Percentiles rank a stretch among this genome's conserved stretches.
Evolutionary conservation across 2,888 invertebrate genomes (phyloP).

Genomic region (Drosophila austrosaltans): DNA sequence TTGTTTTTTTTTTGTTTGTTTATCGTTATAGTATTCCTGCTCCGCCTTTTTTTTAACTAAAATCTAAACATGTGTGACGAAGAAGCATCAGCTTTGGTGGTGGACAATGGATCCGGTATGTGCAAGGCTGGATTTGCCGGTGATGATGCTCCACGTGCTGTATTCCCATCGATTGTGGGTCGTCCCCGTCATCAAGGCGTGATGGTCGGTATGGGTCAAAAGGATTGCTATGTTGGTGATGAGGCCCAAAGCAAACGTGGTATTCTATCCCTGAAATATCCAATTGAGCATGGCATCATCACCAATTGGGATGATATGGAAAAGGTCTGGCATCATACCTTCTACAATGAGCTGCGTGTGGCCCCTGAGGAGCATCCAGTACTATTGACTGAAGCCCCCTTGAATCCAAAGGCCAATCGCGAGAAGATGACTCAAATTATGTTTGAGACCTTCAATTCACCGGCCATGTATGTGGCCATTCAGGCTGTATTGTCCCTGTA

Average conservation of each 20-base stretch:
- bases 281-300: constrained; percentile 98
- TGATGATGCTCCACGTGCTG: constrained; percentile 96
- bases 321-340: constrained; percentile 99
- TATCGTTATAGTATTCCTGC: constrained; percentile 54
- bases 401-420: constrained; percentile 94
- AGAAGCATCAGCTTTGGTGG: constrained; percentile 95
- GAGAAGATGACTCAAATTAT: constrained; percentile 97
- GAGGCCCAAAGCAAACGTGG: constrained; percentile 98
- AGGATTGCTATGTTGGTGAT: constrained; percentile 98
- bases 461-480: constrained; percentile 97
- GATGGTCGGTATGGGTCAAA: constrained; percentile 99
- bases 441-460: constrained; percentile 97
- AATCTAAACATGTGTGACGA: constrained; percentile 90
- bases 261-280: constrained; percentile 97
- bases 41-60: constrained; percentile 35
- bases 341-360: constrained; percentile 98
- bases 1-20: background rate
- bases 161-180: constrained; percentile 97
- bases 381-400: constrained; percentile 93
- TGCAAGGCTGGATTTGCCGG: constrained; percentile 99
- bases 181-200: constrained; percentile 96
- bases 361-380: constrained; percentile 97
- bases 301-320: constrained; percentile 99
- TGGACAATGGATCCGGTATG: constrained; percentile 99
- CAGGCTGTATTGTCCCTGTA: constrained; percentile 96